phyloP scores from a whole-genome alignment of 2,113 vertebrate genomes.

The Hemibates koningsi region DNA sequence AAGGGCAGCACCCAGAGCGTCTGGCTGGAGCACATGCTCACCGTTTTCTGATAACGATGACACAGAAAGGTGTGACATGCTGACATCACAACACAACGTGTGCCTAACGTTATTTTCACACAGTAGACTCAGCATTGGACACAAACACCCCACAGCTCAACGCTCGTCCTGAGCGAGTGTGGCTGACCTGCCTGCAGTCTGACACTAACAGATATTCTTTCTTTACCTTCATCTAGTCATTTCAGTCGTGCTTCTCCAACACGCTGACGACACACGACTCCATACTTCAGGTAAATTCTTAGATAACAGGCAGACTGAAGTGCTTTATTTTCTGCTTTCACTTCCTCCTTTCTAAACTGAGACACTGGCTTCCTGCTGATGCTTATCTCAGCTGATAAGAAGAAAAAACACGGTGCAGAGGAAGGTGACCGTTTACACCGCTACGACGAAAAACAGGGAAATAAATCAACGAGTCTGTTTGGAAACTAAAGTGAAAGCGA shows the following conservation, averaged over 20 bases:
- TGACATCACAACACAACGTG: background rate
- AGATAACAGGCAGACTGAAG: background rate
- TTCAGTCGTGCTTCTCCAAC: background rate
- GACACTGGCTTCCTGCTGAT: slow-evolving; percentile 4
- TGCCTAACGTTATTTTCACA: background rate
- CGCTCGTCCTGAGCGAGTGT: background rate
- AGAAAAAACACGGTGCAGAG: background rate
- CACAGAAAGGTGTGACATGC: background rate
- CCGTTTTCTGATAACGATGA: rapidly evolving
- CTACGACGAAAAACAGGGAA: background rate
- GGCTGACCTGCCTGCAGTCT: background rate
- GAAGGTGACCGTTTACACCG: background rate
- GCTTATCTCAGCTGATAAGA: background rate
- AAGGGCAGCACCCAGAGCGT: background rate
- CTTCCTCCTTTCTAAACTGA: slow-evolving; percentile 1
- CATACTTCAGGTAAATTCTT: background rate
- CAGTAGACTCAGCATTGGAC: background rate
- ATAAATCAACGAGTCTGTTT: background rate
- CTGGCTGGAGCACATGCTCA: background rate
- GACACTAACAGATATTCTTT: background rate
- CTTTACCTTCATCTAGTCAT: background rate
- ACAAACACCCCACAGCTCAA: rapidly evolving
- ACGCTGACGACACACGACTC: background rate
- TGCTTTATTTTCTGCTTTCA: background rate
- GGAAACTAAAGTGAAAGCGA: background rate